Conservation (phyloP, 2,888 invertebrate species). For the Tenthredo livida region DNA sequence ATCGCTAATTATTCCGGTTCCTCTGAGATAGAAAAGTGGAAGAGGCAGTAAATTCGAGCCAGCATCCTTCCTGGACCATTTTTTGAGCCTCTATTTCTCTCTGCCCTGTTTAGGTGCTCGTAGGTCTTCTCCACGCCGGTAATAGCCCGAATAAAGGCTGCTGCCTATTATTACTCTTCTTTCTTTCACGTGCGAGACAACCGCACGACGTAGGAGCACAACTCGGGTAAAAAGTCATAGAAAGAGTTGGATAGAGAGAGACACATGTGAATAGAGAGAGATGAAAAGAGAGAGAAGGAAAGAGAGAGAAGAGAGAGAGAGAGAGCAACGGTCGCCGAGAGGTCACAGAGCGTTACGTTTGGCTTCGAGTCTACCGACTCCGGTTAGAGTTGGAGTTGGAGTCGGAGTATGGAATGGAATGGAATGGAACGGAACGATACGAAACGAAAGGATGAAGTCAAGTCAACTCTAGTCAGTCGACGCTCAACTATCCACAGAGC, state of each 20-base stretch:
- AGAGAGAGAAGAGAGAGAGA: conserved; percentile 32
- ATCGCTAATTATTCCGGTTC: background rate
- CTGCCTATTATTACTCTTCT: conserved; percentile 51
- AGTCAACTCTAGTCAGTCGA: conserved; percentile 63
- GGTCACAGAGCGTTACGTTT: conserved; percentile 53
- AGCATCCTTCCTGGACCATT: conserved; percentile 37
- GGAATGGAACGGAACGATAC: conserved; percentile 57
- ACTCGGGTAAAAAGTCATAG: background rate
- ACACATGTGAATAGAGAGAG: conserved; percentile 36
- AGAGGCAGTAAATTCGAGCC: background rate
- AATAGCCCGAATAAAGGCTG: conserved; percentile 30
- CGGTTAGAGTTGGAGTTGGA: conserved; percentile 55
- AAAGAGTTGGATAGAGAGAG: conserved; percentile 19
- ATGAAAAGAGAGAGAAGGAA: conserved; percentile 49
- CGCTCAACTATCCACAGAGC: conserved; percentile 63
- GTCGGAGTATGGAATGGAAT: conserved; percentile 61
- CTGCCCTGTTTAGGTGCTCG: background rate
- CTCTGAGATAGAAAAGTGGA: background rate
- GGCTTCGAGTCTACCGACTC: conserved; percentile 46
- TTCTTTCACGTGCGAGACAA: conserved; percentile 42
- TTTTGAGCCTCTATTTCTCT: background rate
- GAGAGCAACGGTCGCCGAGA: conserved; percentile 43
- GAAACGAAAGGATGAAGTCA: conserved; percentile 55
- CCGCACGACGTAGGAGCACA: background rate
- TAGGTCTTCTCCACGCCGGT: conserved; percentile 19